Base-by-base conservation (phyloP, 2,113 vertebrate species). In the Pelusios castaneus region DNA sequence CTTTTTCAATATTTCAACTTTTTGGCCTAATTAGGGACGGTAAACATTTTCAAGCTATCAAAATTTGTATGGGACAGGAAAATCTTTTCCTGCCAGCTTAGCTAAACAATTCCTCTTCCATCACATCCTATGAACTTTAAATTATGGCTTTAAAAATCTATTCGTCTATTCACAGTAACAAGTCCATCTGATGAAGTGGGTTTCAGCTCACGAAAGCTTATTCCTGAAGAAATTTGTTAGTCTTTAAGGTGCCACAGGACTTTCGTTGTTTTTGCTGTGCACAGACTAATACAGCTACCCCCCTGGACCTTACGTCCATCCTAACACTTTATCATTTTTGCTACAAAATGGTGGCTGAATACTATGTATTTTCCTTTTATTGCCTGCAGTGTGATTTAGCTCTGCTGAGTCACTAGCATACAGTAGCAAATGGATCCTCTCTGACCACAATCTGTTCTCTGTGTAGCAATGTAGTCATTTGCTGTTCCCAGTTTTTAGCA, bases 151-250 rank as follows among this genome's bases (percentile, higher is more conserved):
- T 29, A 7, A 85, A 80, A 89, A 82, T 3, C 2, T 10, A 0
- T 19, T 17, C 1, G 63, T n/a, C 7, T 67, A 21, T 38, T 1
- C 19, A 38, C 0, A 2, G 4, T 31, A 17, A 0, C 41, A 82
- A 87, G 83, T 70, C 67, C n/a, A 80, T 45, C 22, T 47, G 10
- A 47, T 47, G 47, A 47, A 47, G 47, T 47, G 47, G 47, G 10
- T 47, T 47, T 6, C 47, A 47, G 47, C 47, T 8, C 47, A 47
- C 47, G 10, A 47, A 47, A 47, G 47, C 47, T 6, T 47, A 47
- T 8, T 6, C 47, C 47, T 47, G 47, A 47, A 47, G 47, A 47
- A 47, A 47, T 47, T 47, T n/a, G n/a, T 47, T 47, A 47, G 47
- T 47, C 47, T 47, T 47, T 47, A 47, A 47, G 47, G 47, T 47